Base-by-base conservation (phyloP, 64 coral and sea anemone species). In the Dendronephthya gigantea region DNA sequence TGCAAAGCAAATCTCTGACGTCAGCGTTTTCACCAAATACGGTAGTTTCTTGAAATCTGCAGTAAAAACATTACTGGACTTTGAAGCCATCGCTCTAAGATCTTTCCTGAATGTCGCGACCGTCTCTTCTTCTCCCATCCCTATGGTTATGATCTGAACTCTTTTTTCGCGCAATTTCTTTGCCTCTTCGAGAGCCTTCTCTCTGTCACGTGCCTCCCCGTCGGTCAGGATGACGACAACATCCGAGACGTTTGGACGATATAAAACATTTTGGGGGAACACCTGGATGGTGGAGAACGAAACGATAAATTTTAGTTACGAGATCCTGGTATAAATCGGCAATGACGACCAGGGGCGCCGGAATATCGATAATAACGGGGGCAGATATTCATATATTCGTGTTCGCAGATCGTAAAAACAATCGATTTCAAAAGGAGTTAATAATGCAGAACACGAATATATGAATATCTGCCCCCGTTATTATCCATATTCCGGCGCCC, bases 1-100 rank as follows among this genome's bases (percentile, higher is more conserved):
- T 34, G 72, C 72, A 29, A 36, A 39, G 36, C 72, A 79, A 79
- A 79, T 79, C 10, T 79, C 72, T 79, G 72, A 79, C 36, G 72
- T 79, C 0, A 79, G 72, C 9, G 72, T 39, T 39, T 79, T 79
- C 14, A 39, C 36, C 36, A 79, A 36, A 79, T 79, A 79, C 15
- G 72, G 72, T 34, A 79, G 36, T 15, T 79, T 79, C 36, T 79
- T 34, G 36, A 36, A 79, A 79, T 79, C 72, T 15, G 72, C 72
- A 2, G 72, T 79, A 33, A 79, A 79, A 33, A 79, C 72, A 79
- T 79, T 29, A 33, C 36, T 79, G 15, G 72, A 29, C 36, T 12
- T 79, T 19, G 72, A 36, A 15, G 72, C 72, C 72, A 79, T 79
- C 29, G 36, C 11, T 33, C 17, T 34, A 34, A 79, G 72, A 79